Base-by-base conservation (phyloP, 1,140 invertebrate genomes). In the Bombus affinis region DNA sequence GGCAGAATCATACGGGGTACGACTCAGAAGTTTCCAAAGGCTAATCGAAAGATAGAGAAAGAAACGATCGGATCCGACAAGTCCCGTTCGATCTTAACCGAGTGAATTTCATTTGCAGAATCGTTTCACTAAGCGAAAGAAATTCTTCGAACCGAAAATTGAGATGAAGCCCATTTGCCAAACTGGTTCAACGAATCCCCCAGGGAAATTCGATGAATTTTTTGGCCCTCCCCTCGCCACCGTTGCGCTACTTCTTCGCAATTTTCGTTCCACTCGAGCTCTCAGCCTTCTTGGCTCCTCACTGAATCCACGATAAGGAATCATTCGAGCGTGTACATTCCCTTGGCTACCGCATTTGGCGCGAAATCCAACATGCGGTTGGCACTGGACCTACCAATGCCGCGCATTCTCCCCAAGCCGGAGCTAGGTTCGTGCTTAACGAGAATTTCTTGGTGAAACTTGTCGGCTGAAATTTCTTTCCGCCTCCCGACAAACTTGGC, bases 341-440 rank as follows among this genome's bases (percentile, higher is more conserved):
- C 39, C 83, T 86, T 66, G 82, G 77, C 78, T 44, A 62, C 65
- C 47, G 62, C 59, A 73, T 90, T 90, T 85, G 83, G 79, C 86
- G 89, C 89, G 88, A 90, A 90, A 90, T 88, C 82, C 88, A 77
- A 90, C 82, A 78, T 81, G 83, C 73, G 78, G 70, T 87, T 90
- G 79, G 86, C 89, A 83, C 82, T 39, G 66, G 65, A 89, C 42
- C 83, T 77, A 79, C 76, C 85, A 77, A 89, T 87, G 28, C 9
- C 1, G 53, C 68, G 73, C 77, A 39, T 39, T 66, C 66, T 83
- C 79, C n/a, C 28, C 28, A n/a, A 79, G 70, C 65, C 32, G 1
- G 32, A 9, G 65, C 59, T 76, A 32, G 70, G 81, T 77, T 90
- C 88, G 85, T 80, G 88, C 89, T 89, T 87, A 87, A 90, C 88